Conservation (phyloP, 2,113 vertebrate species). For the Indri indri region DNA sequence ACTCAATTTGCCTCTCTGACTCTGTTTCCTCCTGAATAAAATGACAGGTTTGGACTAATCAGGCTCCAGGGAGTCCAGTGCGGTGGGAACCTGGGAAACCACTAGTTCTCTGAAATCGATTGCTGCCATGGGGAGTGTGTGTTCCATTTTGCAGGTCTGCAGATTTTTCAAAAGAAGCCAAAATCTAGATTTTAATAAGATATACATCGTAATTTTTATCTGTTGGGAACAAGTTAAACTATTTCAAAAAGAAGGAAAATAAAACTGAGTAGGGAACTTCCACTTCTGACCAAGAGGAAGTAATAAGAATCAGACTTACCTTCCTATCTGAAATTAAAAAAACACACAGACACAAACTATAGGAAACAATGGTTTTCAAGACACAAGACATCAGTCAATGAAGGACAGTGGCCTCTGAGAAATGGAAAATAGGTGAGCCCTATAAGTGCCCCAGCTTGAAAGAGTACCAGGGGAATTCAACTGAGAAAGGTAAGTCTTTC, state of each 20-base stretch:
- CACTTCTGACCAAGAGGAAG: not conserved
- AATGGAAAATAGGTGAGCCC: not conserved
- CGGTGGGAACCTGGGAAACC: not conserved
- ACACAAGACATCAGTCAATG: not conserved
- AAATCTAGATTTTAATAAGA: not conserved
- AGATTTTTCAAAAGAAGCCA: not conserved
- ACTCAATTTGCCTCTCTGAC: not conserved
- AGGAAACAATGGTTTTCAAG: not conserved
- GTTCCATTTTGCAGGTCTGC: not conserved
- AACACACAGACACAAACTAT: not conserved
- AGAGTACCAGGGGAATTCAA: not conserved
- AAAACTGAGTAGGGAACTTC: not conserved
- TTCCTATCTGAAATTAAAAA: not conserved
- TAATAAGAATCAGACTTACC: not conserved
- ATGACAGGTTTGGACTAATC: not conserved
- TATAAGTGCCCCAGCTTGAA: not conserved
- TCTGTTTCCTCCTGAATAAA: not conserved
- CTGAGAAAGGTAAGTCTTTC: not conserved
- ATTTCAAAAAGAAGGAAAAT: not conserved
- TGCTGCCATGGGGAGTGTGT: not conserved
- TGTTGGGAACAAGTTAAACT: not conserved
- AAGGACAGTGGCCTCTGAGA: not conserved
- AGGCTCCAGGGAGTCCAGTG: not conserved
- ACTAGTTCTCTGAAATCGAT: rapidly evolving
- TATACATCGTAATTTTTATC: not conserved